Percentiles rank a stretch among this genome's conserved stretches.
phyloP scores from a whole-genome alignment of 2,888 invertebrate genomes.

The Zaprionus bogoriensis region DNA sequence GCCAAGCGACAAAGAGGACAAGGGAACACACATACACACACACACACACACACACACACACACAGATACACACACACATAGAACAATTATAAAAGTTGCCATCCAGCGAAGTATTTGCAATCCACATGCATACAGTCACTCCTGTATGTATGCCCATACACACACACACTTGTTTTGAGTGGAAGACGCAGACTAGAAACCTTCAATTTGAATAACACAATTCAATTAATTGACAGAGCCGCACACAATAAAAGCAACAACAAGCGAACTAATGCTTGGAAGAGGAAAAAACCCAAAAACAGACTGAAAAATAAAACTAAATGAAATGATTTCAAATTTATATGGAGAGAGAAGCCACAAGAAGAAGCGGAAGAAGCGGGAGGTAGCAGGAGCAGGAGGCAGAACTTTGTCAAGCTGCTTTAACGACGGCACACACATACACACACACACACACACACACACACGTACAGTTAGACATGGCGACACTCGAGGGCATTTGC shows the following conservation, averaged over 20 bases:
- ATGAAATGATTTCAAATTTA: slow-evolving; percentile 46
- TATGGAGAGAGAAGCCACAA: slow-evolving; percentile 31
- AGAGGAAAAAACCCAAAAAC: slow-evolving; percentile 31
- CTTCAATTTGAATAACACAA: slow-evolving; percentile 11
- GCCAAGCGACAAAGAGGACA: slow-evolving; percentile 17
- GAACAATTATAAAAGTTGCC: slow-evolving; percentile 70
- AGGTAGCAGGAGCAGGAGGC: not conserved
- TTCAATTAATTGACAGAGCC: slow-evolving; percentile 20
- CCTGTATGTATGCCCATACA: not conserved
- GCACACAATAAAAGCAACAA: slow-evolving; percentile 24
- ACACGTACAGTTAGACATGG: slow-evolving; percentile 14
- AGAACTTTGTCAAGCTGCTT: slow-evolving; percentile 31
- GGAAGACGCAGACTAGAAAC: slow-evolving; percentile 1
- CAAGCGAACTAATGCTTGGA: not conserved
- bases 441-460: slow-evolving; percentile 7
- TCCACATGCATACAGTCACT: slow-evolving; percentile 19
- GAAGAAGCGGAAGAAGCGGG: slow-evolving; percentile 3
- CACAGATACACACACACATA: slow-evolving; percentile 11
- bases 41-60: slow-evolving; percentile 1
- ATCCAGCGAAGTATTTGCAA: slow-evolving; percentile 76
- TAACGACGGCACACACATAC: slow-evolving; percentile 4
- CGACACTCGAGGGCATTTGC: not conserved
- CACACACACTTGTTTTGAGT: slow-evolving; percentile 1
- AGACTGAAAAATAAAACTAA: slow-evolving; percentile 48
- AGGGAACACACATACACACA: slow-evolving; percentile 11